Evolutionary conservation across 2,113 vertebrate species (phyloP).

Genomic region (Mionectes macconnelli): DNA sequence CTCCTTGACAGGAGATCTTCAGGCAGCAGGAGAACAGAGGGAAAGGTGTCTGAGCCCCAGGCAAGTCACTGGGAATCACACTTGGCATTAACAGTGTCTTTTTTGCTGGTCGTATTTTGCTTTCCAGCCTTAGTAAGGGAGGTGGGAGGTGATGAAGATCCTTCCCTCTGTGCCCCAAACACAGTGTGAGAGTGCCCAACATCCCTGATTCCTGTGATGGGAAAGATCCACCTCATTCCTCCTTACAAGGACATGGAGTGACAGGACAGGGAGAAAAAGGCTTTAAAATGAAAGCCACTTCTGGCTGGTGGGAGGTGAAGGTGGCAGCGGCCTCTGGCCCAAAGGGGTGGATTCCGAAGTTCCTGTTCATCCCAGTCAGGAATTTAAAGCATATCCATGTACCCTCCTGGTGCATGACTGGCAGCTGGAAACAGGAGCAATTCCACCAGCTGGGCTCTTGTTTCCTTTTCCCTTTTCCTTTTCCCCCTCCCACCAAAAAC

Average conservation of each 20-base stretch:
- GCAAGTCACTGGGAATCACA: neutral
- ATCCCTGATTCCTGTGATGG: neutral
- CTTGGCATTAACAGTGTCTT: neutral
- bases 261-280: neutral
- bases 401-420: neutral
- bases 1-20: neutral
- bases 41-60: neutral
- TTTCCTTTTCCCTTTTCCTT: neutral
- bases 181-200: rapidly evolving
- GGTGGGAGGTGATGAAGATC: neutral
- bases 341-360: neutral
- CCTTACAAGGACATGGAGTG: neutral
- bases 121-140: neutral
- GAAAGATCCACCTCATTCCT: neutral
- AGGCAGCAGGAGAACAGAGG: neutral
- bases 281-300: neutral
- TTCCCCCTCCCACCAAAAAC: neutral
- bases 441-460: neutral
- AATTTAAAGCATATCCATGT: neutral
- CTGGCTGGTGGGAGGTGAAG: neutral
- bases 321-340: neutral
- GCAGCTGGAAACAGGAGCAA: neutral
- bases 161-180: neutral
- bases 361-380: neutral
- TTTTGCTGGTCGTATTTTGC: neutral